Conservation (phyloP, 2,113 vertebrate species). For the Typhlomys cinereus region DNA sequence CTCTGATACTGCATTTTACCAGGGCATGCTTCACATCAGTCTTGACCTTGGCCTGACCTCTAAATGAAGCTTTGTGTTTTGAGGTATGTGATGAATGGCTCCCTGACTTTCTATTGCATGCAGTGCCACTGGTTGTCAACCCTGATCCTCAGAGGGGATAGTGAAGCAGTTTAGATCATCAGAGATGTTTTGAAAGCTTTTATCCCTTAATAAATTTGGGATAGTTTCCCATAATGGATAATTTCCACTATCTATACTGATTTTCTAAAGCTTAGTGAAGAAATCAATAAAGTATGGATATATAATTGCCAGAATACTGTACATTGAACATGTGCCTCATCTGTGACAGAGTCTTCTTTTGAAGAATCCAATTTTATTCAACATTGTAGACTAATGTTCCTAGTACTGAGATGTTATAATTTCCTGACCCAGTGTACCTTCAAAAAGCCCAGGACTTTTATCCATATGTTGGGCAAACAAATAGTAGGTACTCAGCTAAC, state of each 20-base stretch:
- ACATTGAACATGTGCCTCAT: background rate
- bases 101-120: conserved; percentile 51
- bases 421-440: background rate
- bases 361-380: background rate
- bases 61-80: conserved; percentile 61
- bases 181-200: background rate
- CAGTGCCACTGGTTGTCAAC: conserved; percentile 51
- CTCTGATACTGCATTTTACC: conserved; percentile 63
- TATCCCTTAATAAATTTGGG: conserved; percentile 27
- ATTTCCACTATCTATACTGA: background rate
- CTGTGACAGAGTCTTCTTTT: background rate
- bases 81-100: conserved; percentile 70
- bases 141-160: conserved; percentile 21
- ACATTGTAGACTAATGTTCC: background rate
- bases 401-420: background rate
- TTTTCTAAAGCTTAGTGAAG: conserved; percentile 33
- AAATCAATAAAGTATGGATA: conserved; percentile 27
- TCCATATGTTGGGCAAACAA: background rate
- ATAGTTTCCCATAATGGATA: background rate
- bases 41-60: conserved; percentile 71
- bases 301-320: conserved; percentile 35
- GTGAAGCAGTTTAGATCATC: conserved; percentile 8
- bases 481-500: background rate
- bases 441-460: background rate
- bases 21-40: conserved; percentile 41